phyloP scores from a whole-genome alignment of 2,888 invertebrate genomes.

The Acronicta psi region DNA sequence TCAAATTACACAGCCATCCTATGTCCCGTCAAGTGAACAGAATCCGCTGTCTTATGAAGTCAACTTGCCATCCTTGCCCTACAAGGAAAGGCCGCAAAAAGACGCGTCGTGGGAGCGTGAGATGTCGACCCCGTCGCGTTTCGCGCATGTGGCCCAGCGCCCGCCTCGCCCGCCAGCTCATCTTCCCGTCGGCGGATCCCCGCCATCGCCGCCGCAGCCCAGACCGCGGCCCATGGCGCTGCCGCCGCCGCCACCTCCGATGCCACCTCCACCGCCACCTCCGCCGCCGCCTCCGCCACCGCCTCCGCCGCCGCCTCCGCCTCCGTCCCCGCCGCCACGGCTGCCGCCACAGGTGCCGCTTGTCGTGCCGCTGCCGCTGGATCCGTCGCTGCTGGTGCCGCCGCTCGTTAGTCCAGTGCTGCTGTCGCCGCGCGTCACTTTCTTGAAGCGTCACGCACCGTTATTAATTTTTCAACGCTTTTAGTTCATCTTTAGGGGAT shows the following conservation, averaged over 20 bases:
- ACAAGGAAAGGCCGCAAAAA: not conserved
- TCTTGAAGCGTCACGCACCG: conserved; percentile 14
- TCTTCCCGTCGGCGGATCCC: too few relatives aligned
- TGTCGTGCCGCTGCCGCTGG: not conserved
- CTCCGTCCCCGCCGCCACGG: not conserved
- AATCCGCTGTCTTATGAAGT: not conserved
- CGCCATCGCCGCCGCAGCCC: not conserved
- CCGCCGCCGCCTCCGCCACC: not conserved
- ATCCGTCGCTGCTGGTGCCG: not conserved
- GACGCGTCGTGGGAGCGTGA: too few relatives aligned
- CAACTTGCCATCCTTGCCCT: conserved; percentile 11
- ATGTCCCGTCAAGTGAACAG: conserved; percentile 1
- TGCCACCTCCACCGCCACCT: not conserved
- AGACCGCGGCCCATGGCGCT: not conserved
- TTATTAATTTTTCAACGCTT: conserved; percentile 12
- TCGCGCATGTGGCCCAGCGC: not conserved
- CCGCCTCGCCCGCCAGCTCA: too few relatives aligned
- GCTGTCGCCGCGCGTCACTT: conserved; percentile 1
- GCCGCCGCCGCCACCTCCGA: not conserved
- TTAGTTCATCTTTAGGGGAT: not conserved
- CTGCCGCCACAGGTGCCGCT: not conserved
- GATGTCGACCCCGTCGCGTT: not conserved
- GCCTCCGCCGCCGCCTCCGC: not conserved
- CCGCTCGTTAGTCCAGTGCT: conserved; percentile 7
- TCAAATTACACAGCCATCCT: conserved; percentile 22